These are phyloP conservation scores for Sepioteuthis lessoniana DNA, from an alignment of 2,888 invertebrate genomes.

Conservation along the genomic window DNA sequence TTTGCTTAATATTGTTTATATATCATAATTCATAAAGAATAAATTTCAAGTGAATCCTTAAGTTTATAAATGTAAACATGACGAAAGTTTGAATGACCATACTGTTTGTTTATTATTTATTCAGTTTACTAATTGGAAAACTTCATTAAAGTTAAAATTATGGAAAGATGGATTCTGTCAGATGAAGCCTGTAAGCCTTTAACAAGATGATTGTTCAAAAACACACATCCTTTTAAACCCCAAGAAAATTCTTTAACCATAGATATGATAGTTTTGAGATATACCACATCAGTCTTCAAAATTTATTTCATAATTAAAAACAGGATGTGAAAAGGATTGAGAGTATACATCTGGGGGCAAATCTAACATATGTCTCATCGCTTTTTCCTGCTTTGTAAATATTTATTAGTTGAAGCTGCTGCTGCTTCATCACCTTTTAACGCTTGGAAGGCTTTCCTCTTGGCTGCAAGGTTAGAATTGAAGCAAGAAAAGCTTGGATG, in stretches of 20 bases:
- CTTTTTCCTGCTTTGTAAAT: neutral
- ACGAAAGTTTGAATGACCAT: no score
- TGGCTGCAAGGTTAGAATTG: neutral
- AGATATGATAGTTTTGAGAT: neutral
- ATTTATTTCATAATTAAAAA: neutral
- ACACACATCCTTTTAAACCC: neutral
- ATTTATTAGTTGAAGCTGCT: neutral
- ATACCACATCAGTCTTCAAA: neutral
- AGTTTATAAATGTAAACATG: no score
- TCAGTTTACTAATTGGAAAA: no score
- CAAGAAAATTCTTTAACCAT: neutral
- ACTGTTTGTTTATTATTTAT: no score
- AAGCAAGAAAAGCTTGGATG: no score
- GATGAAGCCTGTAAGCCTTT: neutral
- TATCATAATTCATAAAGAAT: no score
- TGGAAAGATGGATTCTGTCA: no score
- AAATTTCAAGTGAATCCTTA: no score
- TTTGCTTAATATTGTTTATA: no score
- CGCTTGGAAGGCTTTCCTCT: neutral
- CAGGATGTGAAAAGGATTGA: neutral
- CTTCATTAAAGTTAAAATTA: no score
- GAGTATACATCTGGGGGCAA: neutral
- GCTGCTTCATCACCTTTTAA: neutral
- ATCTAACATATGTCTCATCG: neutral
- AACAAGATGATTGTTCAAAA: neutral